Evolutionary conservation across 2,888 invertebrate species (phyloP).

Genomic region (Anagyrus pseudococci): DNA sequence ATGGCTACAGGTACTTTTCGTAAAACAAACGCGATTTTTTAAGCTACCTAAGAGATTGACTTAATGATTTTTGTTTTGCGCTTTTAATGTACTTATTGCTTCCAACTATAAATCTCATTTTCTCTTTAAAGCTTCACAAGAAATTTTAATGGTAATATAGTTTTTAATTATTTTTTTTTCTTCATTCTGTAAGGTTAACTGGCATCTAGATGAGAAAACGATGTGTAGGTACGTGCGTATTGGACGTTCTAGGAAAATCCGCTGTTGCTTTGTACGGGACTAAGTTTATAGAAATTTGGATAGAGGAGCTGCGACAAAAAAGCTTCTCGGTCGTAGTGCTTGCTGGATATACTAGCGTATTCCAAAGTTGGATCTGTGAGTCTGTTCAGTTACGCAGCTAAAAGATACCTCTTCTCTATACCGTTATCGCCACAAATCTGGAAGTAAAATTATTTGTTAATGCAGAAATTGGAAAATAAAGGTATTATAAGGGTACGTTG

Average conservation of each 20-base stretch:
- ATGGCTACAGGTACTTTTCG: background rate
- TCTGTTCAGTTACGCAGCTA: no score
- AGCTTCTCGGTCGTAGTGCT: slow-evolving; percentile 8
- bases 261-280: background rate
- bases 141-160: slow-evolving; percentile 33
- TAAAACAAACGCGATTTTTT: slow-evolving; percentile 23
- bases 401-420: no score
- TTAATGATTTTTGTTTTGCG: slow-evolving; percentile 22
- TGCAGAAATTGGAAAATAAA: no score
- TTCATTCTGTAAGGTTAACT: background rate
- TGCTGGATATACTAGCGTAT: no score
- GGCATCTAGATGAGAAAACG: slow-evolving; percentile 22
- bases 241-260: slow-evolving; percentile 15
- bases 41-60: no score
- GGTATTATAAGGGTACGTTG: no score
- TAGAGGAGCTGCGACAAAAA: slow-evolving; percentile 23
- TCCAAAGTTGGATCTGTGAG: no score
- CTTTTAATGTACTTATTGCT: slow-evolving; percentile 43
- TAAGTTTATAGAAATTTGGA: slow-evolving; percentile 8
- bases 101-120: slow-evolving; percentile 42
- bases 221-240: slow-evolving; percentile 5
- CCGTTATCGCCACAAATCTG: no score
- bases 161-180: slow-evolving; percentile 10
- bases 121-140: slow-evolving; percentile 44
- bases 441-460: no score